Evolutionary conservation across 2,888 invertebrate genomes (phyloP), one percentile per base, ranked within the genome.

Genomic region (Germaria angustata): DNA sequence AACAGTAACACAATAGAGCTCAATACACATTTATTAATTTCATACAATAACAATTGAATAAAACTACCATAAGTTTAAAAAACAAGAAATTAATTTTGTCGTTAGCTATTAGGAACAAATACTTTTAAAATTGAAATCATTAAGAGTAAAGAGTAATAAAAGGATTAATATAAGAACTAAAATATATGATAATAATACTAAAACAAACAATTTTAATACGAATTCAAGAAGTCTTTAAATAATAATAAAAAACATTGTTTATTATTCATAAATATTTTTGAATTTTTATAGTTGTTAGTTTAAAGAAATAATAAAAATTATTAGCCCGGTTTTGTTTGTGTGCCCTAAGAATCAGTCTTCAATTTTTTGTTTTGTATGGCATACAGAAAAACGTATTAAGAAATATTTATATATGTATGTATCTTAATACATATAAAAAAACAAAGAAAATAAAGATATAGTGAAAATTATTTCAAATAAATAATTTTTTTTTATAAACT

Each of bases 231-330:
- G 17, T 46, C 15, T 80, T 59, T 66, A 72, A 44, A 72, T 63
- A 20, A 44, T 51, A 71, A 36, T 55, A 49, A 53, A 55, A 78
- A 44, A 63, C 32, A 61, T 55, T 68, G 68, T 78, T 76, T 80
- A 65, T 71, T 66, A 66, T 76, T 82, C 46, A 51, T 46, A 65
- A 71, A 55, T 55, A 61, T 46, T 77, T 77, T 78, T 72, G 32
- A 59, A 53, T 49, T 68, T 69, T 66, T 68, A 34, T 73, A 80
- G 51, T 71, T 72, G 28, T 51, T 57, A 69, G 28, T 69, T n/a
- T 72, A 66, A 73, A 73, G 11, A 57, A 59, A 28, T 49, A 55
- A 61, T 46, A 59, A 59, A 73, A 80, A 63, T 17, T 55, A 57
- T 8, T 2, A 24, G 22, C 3, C 32, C 7, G 7, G 17, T 11